Base-by-base conservation (phyloP, 2,113 vertebrate genomes). In the Takifugu bimaculatus region DNA sequence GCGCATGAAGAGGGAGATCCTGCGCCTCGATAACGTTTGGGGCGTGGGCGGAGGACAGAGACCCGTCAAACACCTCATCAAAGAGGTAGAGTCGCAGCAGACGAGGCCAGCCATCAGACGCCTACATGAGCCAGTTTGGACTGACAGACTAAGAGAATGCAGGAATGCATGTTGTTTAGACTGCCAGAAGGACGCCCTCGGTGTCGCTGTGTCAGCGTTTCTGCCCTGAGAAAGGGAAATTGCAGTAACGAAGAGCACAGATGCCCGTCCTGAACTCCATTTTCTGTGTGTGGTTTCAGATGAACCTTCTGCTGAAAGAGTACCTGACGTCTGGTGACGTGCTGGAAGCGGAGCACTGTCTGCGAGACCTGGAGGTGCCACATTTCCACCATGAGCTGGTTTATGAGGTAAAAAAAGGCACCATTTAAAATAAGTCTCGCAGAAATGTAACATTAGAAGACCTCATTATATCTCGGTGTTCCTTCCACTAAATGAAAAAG, bases 371-470 rank as follows among this genome's bases (percentile, higher is more conserved):
- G 14, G 93, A 95, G 66, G 93, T 95, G 13, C 93, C 93, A 7
- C 93, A 95, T 79, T 95, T 95, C 77, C 92, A 95, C 83, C 93
- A 95, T n/a, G 93, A 95, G 77, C 90, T 95, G 6, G 92, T 94
- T 54, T 95, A 93, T 2, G 93, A 95, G 93, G 93, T 94, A 83
- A 45, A 15, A 4, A 45, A 1, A 52, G 27, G 35, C 35, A 11
- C 35, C 2, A 4, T 39, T 39, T 10, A 45, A 14, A 45, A 45
- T 15, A 45, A 45, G 44, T 45, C 2, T 15, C 14, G 44, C 44
- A 39, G 35, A 6, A 39, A 39, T 39, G 35, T 39, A 10, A 39
- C 7, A 10, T 39, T 10, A 39, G 5, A 32, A 3, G 29, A 32
- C 29, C 29, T 32, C 7, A 32, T 32, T 32, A 32, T 32, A 39